Evolutionary conservation across 92 coral and sea anemone species (phyloP).

Genomic region (Metridium senile): DNA sequence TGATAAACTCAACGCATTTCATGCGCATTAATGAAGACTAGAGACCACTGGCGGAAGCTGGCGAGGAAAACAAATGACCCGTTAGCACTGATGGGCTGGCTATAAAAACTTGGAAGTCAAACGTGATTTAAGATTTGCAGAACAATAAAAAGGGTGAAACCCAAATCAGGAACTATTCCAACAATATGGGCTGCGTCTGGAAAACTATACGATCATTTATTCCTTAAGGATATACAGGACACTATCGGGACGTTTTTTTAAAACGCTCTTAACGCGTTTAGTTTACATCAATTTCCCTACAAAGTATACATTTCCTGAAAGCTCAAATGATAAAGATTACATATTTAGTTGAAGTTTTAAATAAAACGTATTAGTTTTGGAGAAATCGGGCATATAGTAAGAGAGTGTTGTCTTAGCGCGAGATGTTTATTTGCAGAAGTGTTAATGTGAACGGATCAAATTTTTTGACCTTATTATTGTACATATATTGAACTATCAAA

Average conservation of each 20-base stretch:
- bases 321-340: too few species aligned
- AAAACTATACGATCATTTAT: constrained; percentile 49
- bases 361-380: too few species aligned
- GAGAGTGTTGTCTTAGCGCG: too few species aligned
- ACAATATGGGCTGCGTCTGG: constrained; percentile 46
- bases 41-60: constrained; percentile 43
- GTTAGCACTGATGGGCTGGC: constrained; percentile 49
- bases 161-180: constrained; percentile 15
- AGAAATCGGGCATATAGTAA: too few species aligned
- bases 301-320: too few species aligned
- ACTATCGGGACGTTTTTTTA: too few species aligned
- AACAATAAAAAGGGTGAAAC: constrained; percentile 21
- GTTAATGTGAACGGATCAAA: too few species aligned
- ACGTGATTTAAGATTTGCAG: constrained; percentile 37
- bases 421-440: too few species aligned
- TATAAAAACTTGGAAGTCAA: constrained; percentile 37
- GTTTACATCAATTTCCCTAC: too few species aligned
- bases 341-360: constrained; percentile 19
- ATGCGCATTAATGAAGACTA: constrained; percentile 32
- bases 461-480: too few species aligned
- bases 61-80: constrained; percentile 41
- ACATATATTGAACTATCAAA: too few species aligned
- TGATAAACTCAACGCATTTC: constrained; percentile 44
- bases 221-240: constrained; percentile 41
- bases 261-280: too few species aligned